Evolutionary conservation across 2,888 invertebrate species (phyloP).

Genomic region (Ramazzottius varieornatus): DNA sequence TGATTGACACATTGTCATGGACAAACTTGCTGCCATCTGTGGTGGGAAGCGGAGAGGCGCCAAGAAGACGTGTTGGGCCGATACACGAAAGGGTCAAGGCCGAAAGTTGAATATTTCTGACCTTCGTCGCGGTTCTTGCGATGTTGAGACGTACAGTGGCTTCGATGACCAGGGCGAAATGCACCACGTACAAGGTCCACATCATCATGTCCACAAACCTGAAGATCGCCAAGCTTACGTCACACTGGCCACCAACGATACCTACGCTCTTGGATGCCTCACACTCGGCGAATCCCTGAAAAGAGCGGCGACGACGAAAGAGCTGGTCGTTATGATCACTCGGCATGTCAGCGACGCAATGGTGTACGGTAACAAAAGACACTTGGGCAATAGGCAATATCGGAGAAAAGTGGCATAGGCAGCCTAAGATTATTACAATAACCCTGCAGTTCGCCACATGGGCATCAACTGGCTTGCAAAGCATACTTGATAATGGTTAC

Average conservation of each 20-base stretch:
- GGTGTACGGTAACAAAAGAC: constrained; percentile 41
- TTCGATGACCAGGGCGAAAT: not conserved
- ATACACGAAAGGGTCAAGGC: not conserved
- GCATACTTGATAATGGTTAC: not conserved
- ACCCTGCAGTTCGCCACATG: no score
- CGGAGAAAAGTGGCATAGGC: no score
- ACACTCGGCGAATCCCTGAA: constrained; percentile 74
- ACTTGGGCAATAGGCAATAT: no score
- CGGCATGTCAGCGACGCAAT: constrained; percentile 62
- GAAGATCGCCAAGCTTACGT: constrained; percentile 48
- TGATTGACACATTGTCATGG: no score
- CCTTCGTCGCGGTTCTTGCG: not conserved
- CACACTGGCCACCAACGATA: constrained; percentile 93
- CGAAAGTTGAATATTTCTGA: not conserved
- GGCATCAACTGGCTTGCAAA: no score
- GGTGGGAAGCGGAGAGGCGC: not conserved
- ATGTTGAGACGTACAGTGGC: not conserved
- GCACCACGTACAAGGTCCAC: not conserved
- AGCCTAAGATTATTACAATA: no score
- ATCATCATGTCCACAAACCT: not conserved
- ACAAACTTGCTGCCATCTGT: no score
- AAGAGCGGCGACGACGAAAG: constrained; percentile 47
- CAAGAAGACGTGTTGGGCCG: not conserved
- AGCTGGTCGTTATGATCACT: constrained; percentile 65
- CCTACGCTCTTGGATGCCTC: constrained; percentile 78